Evolutionary conservation across 2,888 invertebrate genomes (phyloP), one percentile per base, ranked within the genome.

Genomic region (Cylloceria caligata): DNA sequence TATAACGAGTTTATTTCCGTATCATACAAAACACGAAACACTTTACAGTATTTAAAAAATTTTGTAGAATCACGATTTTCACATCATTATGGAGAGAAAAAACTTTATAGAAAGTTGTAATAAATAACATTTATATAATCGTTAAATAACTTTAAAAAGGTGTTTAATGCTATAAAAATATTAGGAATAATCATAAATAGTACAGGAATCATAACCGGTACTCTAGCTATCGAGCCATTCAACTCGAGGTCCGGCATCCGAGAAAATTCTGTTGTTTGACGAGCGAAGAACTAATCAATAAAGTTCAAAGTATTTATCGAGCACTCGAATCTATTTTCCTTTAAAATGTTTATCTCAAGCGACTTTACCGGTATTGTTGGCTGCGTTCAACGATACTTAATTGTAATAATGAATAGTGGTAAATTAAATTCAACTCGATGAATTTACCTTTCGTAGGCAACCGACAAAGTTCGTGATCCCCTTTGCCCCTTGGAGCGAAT

Each of bases 381-480:
- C 30, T 45, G 45, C 9, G 11, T 27, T 52, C 9, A 47, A 16
- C 7, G 21, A 1, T 49, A 55, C 55, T 5, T 5, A 34, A 60
- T 57, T n/a, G 16, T 57, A 7, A 30, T 60, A 4, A 57, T 30
- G 4, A 34, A 60, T 60, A 0, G 30, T 0, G 16, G 30, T 30
- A 13, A 57, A n/a, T 30, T 30, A n/a, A 60, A 19, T 34, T 5
- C 16, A 60, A 34, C 16, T 39, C 2, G 13, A 57, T 19, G 21
- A 68, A 83, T 91, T 90, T 89, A 98, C 98, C 95, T 98, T 98
- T 91, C 97, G 95, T 92, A 99, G 94, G 91, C 99, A 99, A 2
- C 99, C 99, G 84, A 98, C 96, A 91, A 98, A 99, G 93, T 98
- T 98, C 89, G 96, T 96, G 91, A 97, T 97, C 5, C 97, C 97